These are phyloP conservation scores for Cyprinodon brontotheroides DNA, from an alignment of 2,113 vertebrate species.

Conservation along the genomic window DNA sequence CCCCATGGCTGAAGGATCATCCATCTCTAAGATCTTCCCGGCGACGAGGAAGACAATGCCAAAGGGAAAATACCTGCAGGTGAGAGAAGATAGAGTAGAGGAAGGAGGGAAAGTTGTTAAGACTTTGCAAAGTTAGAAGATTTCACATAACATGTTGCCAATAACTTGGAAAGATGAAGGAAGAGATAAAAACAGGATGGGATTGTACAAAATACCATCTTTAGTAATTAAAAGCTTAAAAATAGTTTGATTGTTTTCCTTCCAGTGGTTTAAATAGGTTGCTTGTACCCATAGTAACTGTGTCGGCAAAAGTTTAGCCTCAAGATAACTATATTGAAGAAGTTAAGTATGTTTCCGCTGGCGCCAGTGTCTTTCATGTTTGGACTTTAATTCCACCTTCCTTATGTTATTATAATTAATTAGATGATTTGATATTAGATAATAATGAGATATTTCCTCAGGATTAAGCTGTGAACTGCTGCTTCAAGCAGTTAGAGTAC, in stretches of 20 bases:
- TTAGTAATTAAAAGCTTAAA: no score
- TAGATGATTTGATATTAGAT: no score
- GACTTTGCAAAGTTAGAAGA: not conserved
- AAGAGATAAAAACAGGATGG: not conserved
- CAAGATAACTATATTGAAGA: not conserved
- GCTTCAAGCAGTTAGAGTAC: no score
- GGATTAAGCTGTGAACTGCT: no score
- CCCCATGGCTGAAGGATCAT: constrained; percentile 91
- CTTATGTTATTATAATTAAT: not conserved
- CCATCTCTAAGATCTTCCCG: constrained; percentile 99
- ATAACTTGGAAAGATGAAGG: not conserved
- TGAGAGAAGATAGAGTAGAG: not conserved
- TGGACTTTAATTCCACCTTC: not conserved
- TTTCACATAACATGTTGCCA: not conserved
- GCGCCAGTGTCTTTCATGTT: not conserved
- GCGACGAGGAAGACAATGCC: constrained; percentile 98
- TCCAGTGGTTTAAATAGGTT: not conserved
- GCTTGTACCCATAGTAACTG: not conserved
- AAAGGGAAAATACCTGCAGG: constrained; percentile 93
- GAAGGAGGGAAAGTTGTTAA: not conserved
- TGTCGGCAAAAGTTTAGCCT: not conserved
- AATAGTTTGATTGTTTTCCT: no score
- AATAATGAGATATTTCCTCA: no score
- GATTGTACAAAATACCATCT: not conserved
- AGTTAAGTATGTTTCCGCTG: not conserved